These are phyloP conservation scores for Megaceryle alcyon DNA, from an alignment of 2,797 vertebrate species.

Conservation along the genomic window DNA sequence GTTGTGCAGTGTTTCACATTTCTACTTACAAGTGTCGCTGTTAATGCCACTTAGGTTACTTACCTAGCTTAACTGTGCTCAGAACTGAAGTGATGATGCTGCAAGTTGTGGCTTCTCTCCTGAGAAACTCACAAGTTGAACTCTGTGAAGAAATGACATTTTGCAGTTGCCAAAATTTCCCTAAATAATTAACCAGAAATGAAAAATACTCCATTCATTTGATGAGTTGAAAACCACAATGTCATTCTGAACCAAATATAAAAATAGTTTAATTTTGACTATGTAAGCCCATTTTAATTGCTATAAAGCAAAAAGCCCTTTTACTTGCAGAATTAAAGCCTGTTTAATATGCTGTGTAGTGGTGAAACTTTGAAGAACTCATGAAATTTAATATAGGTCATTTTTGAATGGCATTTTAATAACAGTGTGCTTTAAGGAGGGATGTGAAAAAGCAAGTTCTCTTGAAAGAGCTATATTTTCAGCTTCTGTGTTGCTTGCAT, in stretches of 20 bases:
- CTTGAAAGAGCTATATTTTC: neutral
- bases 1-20: neutral
- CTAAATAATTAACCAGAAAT: neutral
- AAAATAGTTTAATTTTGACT: neutral
- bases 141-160: neutral
- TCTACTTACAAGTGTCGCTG: slow-evolving; percentile 16
- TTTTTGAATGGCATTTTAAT: neutral
- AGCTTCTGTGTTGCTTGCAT: neutral
- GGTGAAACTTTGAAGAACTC: neutral
- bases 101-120: slow-evolving; percentile 31
- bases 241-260: neutral
- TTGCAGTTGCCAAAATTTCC: neutral
- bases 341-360: neutral
- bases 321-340: neutral
- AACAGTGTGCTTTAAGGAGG: neutral
- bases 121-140: neutral
- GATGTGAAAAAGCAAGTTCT: neutral
- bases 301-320: neutral
- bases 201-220: neutral
- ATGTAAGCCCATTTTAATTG: neutral
- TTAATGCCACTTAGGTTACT: neutral
- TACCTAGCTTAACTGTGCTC: neutral
- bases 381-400: neutral
- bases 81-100: slow-evolving; percentile 14
- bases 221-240: neutral